Base-by-base conservation (phyloP, 1,140 invertebrate genomes). In the Hydropsyche tenuis region DNA sequence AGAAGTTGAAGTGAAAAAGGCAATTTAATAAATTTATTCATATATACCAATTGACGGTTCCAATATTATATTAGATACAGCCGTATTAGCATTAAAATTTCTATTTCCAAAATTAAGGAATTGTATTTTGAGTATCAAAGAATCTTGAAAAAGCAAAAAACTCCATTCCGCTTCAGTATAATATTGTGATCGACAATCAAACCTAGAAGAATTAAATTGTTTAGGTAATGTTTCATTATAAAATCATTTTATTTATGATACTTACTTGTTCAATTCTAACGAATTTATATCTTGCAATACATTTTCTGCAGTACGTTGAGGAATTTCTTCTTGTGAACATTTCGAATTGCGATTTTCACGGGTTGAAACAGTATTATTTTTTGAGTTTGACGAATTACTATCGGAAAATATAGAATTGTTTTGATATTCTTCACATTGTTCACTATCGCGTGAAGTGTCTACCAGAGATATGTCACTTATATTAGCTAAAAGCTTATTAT, bases 391-490 rank as follows among this genome's bases (percentile, higher is more conserved):
- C 30, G 3, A 4, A 37, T 37, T 9, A 37, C 30, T 4, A 4
- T 37, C 30, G 30, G 30, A 37, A 37, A 37, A 4, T 3, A 4
- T 37, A 3, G 9, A 37, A 37, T 9, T 37, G 3, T 9, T 37
- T 9, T 37, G 30, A 37, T 6, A 2, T 65, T 37, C 11, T 7
- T 14, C 45, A 16, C 20, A 25, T 48, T 65, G 11, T 6, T 14
- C 43, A 16, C 42, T 60, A 45, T 72, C 42, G 0, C 22, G 0
- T 20, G 69, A 63, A n/a, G 53, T 63, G 43, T 63, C 20, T 4
- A 72, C 69, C 0, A 72, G 16, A 1, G 69, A 72, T 16, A 72
- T 63, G 14, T 72, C 56, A 6, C 25, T 42, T 63, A 72, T 63
- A 23, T 72, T 72, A 16, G 60, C 53, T 18, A 72, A 56, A 14